These are phyloP conservation scores for Abrostola tripartita DNA, from an alignment of 2,888 invertebrate species.

Conservation along the genomic window DNA sequence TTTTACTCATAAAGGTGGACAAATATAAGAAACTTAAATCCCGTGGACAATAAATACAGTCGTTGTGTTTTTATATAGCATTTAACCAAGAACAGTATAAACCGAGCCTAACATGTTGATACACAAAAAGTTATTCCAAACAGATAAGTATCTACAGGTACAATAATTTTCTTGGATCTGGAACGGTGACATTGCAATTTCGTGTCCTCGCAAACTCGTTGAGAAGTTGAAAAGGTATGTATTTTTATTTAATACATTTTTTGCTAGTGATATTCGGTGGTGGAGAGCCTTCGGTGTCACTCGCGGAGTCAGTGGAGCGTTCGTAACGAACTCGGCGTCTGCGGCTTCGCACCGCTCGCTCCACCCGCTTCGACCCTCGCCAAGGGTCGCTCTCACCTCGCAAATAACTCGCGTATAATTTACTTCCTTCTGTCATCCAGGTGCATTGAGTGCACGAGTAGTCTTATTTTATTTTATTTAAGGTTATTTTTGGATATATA, in stretches of 20 bases:
- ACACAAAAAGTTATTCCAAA: constrained; percentile 33
- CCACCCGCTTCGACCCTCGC: constrained; percentile 46
- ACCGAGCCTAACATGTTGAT: constrained; percentile 16
- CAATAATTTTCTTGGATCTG: constrained; percentile 58
- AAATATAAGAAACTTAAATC: constrained; percentile 38
- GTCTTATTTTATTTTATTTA: neutral
- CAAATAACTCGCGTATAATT: constrained; percentile 59
- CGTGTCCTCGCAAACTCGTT: constrained; percentile 71
- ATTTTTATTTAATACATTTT: constrained; percentile 78
- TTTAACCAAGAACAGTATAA: constrained; percentile 32
- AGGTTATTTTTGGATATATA: neutral
- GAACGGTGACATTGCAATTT: constrained; percentile 65
- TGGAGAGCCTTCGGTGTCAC: constrained; percentile 81
- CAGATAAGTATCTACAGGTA: constrained; percentile 40
- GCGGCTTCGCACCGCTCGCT: constrained; percentile 59
- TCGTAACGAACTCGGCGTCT: constrained; percentile 81
- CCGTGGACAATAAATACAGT: constrained; percentile 46
- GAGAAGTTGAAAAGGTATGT: constrained; percentile 79
- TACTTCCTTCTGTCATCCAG: constrained; percentile 49
- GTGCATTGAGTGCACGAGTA: constrained; percentile 46
- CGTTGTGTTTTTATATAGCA: constrained; percentile 46
- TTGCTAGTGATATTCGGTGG: constrained; percentile 76
- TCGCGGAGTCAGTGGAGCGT: constrained; percentile 80
- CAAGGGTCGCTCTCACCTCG: constrained; percentile 57
- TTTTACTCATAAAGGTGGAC: constrained; percentile 49